phyloP scores from a whole-genome alignment of 2,888 invertebrate genomes.

The Dasysyrphus tricinctus region DNA sequence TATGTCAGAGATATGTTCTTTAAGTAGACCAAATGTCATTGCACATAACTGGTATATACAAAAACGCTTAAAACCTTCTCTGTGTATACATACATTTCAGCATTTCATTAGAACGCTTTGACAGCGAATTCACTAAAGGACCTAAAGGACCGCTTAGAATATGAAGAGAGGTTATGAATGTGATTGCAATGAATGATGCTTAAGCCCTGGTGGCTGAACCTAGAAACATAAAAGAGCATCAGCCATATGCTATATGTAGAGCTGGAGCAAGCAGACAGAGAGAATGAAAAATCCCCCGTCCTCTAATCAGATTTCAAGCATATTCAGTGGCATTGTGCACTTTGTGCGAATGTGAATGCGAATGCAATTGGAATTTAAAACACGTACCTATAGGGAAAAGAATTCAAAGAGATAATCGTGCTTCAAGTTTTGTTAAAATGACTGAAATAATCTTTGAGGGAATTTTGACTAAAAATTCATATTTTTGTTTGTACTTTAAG shows the following conservation, averaged over 20 bases:
- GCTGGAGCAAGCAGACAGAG: neutral
- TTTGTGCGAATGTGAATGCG: neutral
- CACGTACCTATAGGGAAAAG: constrained; percentile 3
- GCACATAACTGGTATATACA: neutral
- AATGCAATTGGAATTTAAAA: constrained; percentile 37
- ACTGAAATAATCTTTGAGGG: constrained; percentile 20
- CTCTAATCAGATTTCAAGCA: constrained; percentile 55
- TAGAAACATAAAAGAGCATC: constrained; percentile 45
- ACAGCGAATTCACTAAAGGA: constrained; percentile 3
- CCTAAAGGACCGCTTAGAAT: constrained; percentile 39
- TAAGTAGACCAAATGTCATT: neutral
- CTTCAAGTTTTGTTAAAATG: constrained; percentile 18
- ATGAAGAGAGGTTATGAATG: constrained; percentile 40
- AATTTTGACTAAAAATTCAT: constrained; percentile 28
- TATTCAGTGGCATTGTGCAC: constrained; percentile 41
- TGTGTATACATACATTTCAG: neutral
- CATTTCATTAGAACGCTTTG: constrained; percentile 49
- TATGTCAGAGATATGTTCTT: neutral
- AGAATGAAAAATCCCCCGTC: constrained; percentile 21
- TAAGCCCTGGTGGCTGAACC: constrained; percentile 31
- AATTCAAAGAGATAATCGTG: constrained; percentile 12
- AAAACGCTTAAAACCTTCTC: constrained; percentile 23
- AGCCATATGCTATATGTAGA: constrained; percentile 17
- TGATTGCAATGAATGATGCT: constrained; percentile 61
- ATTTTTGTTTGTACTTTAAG: neutral